A percentile compares a stretch with the other conserved stretches of the same genome.
Evolutionary conservation across 2,797 vertebrate genomes (phyloP).

Genomic region (Bryconaethiops microstoma): DNA sequence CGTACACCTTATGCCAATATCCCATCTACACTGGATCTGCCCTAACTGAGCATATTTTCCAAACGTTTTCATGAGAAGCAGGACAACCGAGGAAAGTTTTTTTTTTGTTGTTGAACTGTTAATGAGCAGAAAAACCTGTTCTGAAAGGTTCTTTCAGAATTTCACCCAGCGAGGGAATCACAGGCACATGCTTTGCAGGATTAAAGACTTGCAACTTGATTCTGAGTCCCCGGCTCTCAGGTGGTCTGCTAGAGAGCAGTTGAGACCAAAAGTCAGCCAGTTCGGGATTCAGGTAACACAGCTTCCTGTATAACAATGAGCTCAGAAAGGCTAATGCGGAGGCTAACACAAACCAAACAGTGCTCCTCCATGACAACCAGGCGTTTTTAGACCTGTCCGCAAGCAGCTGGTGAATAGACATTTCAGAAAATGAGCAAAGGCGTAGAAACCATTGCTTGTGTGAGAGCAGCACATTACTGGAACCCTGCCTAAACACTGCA

Average conservation of each 20-base stretch:
- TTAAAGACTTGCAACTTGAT: constrained; percentile 56
- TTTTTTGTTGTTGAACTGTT: background rate
- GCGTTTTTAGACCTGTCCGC: constrained; percentile 21
- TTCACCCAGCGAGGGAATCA: constrained; percentile 22
- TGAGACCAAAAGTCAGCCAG: constrained; percentile 39
- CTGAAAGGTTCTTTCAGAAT: constrained; percentile 7
- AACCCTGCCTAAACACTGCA: too few relatives aligned
- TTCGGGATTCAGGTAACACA: constrained; percentile 56
- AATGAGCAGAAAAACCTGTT: constrained; percentile 23
- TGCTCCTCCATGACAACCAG: constrained; percentile 22
- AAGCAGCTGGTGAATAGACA: constrained; percentile 19
- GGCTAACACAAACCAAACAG: constrained; percentile 35
- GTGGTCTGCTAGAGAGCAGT: constrained; percentile 49
- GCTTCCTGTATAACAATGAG: constrained; percentile 51
- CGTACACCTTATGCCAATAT: background rate
- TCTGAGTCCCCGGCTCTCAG: constrained; percentile 50
- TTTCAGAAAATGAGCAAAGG: background rate
- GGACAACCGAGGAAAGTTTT: background rate
- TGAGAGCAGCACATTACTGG: too few relatives aligned
- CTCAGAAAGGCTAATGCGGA: constrained; percentile 29
- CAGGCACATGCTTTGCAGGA: constrained; percentile 54
- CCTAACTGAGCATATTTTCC: background rate
- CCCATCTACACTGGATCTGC: background rate
- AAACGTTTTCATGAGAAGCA: background rate
- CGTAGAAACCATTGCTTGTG: too few relatives aligned